Percentiles rank a stretch among this genome's conserved stretches.
Conservation (phyloP, 2,888 invertebrate species). For the Theodoxus fluviatilis region DNA sequence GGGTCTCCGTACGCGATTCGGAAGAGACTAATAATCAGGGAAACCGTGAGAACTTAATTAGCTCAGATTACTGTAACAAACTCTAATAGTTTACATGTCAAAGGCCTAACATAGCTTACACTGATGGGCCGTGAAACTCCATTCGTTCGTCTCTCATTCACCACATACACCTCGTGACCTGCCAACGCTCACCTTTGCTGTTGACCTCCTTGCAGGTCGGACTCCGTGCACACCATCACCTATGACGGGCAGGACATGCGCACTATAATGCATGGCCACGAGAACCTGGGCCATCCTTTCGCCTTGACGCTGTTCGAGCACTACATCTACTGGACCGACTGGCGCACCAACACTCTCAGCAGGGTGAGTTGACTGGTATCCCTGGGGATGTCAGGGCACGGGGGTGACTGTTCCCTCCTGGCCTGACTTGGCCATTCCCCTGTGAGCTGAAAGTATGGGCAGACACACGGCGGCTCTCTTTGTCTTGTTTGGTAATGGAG, state of each 20-base stretch:
- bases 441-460: constrained; percentile 1
- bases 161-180: too few species aligned
- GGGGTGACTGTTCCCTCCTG: not conserved
- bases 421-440: not conserved
- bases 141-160: too few species aligned
- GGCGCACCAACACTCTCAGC: constrained; percentile 86
- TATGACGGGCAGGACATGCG: constrained; percentile 81
- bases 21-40: too few species aligned
- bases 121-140: too few species aligned
- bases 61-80: too few species aligned
- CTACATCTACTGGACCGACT: constrained; percentile 92
- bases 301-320: constrained; percentile 85
- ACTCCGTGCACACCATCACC: constrained; percentile 83
- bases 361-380: constrained; percentile 68
- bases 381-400: not conserved
- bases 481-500: too few species aligned
- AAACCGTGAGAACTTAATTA: too few species aligned
- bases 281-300: constrained; percentile 83
- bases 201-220: constrained; percentile 71
- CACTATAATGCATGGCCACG: constrained; percentile 77
- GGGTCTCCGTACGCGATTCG: too few species aligned
- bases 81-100: too few species aligned
- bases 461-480: too few species aligned
- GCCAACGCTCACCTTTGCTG: not conserved
- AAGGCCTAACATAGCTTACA: too few species aligned